phyloP scores from a whole-genome alignment of 2,797 vertebrate genomes.

The Momotus momota region DNA sequence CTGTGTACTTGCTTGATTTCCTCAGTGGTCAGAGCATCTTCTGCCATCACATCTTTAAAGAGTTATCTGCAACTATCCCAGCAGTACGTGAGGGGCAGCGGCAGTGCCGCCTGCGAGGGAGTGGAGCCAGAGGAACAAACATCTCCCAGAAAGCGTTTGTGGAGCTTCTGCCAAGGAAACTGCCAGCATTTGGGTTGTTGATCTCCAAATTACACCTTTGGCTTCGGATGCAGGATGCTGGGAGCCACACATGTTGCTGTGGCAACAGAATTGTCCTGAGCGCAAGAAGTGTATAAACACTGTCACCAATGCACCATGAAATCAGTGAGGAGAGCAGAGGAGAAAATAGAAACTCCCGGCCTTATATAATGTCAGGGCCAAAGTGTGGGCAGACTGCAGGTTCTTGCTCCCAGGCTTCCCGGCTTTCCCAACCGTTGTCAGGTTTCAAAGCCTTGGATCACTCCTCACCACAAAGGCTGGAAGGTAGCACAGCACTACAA shows the following conservation, averaged over 20 bases:
- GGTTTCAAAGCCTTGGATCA: neutral
- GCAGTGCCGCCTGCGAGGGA: fast-evolving
- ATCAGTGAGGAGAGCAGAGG: slow-evolving; percentile 74
- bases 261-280: slow-evolving; percentile 83
- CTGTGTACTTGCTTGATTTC: neutral
- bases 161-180: slow-evolving; percentile 63
- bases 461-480: neutral
- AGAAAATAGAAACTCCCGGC: slow-evolving; percentile 77
- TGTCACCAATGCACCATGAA: slow-evolving; percentile 80
- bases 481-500: neutral
- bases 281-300: slow-evolving; percentile 78
- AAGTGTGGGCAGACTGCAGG: neutral
- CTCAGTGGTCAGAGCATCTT: neutral
- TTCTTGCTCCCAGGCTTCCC: neutral
- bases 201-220: slow-evolving; percentile 85
- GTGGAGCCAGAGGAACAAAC: neutral
- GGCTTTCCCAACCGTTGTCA: neutral
- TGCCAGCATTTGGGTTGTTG: slow-evolving; percentile 70
- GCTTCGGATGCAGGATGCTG: slow-evolving; percentile 51
- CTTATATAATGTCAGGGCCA: slow-evolving; percentile 66
- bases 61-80: neutral
- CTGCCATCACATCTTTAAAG: neutral
- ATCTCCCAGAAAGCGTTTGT: neutral
- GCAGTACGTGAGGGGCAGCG: neutral
- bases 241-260: slow-evolving; percentile 76